phyloP scores from a whole-genome alignment of 2,113 vertebrate genomes.

The Trinectes maculatus region DNA sequence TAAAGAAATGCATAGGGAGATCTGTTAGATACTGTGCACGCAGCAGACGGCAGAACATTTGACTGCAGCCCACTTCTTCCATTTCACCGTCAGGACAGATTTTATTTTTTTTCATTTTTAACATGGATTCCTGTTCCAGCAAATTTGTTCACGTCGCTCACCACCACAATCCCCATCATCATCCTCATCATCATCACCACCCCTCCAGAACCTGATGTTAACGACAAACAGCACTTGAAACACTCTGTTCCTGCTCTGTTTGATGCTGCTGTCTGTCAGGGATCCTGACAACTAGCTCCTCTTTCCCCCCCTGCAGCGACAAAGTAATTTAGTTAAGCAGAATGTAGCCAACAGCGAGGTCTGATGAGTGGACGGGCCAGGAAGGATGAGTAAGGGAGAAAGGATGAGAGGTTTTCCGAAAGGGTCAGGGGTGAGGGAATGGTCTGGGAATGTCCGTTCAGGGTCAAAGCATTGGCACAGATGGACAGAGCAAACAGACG shows the following conservation, averaged over 20 bases:
- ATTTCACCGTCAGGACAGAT: constrained; percentile 48
- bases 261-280: constrained; percentile 42
- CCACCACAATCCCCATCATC: not conserved
- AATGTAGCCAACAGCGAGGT: constrained; percentile 54
- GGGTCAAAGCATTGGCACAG: constrained; percentile 57
- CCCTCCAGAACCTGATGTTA: constrained; percentile 10
- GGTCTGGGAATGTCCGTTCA: constrained; percentile 70
- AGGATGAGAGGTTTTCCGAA: constrained; percentile 25
- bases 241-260: not conserved
- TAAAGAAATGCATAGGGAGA: constrained; percentile 11
- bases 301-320: constrained; percentile 58
- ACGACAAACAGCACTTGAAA: constrained; percentile 33
- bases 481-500: constrained; percentile 57
- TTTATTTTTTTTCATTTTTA: no score
- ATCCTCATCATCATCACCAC: constrained; percentile 9
- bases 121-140: constrained; percentile 15
- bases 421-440: constrained; percentile 65
- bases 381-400: constrained; percentile 45
- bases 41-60: constrained; percentile 43
- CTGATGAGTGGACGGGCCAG: constrained; percentile 12
- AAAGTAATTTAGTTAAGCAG: constrained; percentile 65
- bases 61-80: constrained; percentile 34
- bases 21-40: constrained; percentile 31
- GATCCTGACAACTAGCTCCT: constrained; percentile 41
- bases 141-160: constrained; percentile 15